Evolutionary conservation across 2,113 vertebrate genomes (phyloP).

Genomic region (Rhinoderma darwinii): DNA sequence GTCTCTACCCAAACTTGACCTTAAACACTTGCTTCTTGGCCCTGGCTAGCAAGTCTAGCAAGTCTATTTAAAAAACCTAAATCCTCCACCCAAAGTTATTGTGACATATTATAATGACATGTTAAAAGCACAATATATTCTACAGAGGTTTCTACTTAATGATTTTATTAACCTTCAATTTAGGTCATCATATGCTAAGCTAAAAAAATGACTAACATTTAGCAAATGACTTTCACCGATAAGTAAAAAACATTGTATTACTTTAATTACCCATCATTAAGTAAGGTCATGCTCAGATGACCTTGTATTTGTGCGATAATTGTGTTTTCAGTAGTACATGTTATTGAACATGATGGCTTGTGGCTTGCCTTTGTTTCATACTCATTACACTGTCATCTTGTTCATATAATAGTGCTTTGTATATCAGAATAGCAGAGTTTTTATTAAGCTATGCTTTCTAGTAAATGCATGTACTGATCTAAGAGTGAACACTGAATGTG

Average conservation of each 20-base stretch:
- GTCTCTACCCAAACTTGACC: background rate
- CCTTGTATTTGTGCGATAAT: conserved; percentile 31
- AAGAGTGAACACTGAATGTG: background rate
- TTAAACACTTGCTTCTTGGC: background rate
- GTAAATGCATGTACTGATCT: background rate
- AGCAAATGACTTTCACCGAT: background rate
- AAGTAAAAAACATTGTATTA: conserved; percentile 3
- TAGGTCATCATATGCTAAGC: background rate
- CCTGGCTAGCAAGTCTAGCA: background rate
- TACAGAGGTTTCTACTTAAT: background rate
- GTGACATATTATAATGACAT: background rate
- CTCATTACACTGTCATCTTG: conserved; percentile 9
- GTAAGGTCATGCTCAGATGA: conserved; percentile 8
- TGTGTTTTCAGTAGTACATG: conserved; percentile 33
- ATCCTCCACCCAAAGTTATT: background rate
- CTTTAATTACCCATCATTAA: conserved; percentile 13
- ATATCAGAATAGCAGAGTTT: background rate
- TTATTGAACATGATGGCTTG: conserved; percentile 26
- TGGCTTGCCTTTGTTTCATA: conserved; percentile 20
- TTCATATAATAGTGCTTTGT: conserved; percentile 42
- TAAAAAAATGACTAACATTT: conserved; percentile 14
- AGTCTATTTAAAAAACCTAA: background rate
- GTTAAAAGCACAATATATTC: background rate
- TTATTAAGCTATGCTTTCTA: background rate
- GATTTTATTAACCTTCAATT: background rate